These are phyloP conservation scores for Riptortus pedestris DNA, from an alignment of 1,140 invertebrate species.

Conservation along the genomic window DNA sequence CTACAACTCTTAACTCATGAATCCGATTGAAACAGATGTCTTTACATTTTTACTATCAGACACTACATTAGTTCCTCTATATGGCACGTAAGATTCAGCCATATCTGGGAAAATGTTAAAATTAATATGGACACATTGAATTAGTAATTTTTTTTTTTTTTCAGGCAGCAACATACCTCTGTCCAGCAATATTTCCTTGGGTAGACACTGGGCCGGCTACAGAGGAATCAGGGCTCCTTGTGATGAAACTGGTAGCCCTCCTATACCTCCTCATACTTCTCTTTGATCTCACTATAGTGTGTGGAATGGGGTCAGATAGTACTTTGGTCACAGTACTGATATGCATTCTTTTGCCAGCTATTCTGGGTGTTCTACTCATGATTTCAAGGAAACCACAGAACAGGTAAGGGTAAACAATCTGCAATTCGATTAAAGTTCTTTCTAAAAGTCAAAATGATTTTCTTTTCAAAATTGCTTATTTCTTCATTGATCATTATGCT, in stretches of 20 bases:
- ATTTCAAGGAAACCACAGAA: conserved; percentile 87
- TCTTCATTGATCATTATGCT: too few species aligned
- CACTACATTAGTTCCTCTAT: too few species aligned
- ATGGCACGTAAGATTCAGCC: too few species aligned
- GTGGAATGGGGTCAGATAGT: conserved; percentile 53
- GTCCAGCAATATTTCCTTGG: conserved; percentile 78
- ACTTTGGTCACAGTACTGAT: conserved; percentile 58
- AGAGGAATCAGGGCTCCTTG: conserved; percentile 69
- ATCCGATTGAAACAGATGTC: too few species aligned
- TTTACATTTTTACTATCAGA: too few species aligned
- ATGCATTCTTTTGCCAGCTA: conserved; percentile 58
- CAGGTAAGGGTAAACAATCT: conserved; percentile 46
- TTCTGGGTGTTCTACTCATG: conserved; percentile 62
- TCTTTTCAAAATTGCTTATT: too few species aligned
- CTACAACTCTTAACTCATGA: too few species aligned
- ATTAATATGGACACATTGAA: background rate
- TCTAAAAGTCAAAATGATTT: too few species aligned
- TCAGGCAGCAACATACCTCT: conserved; percentile 65
- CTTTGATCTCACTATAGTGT: conserved; percentile 74
- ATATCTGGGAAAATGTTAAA: background rate
- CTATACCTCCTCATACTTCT: conserved; percentile 69
- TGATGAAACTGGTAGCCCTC: conserved; percentile 76
- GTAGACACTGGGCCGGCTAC: conserved; percentile 76
- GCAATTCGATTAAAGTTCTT: background rate
- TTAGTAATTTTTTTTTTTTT: background rate